phyloP scores from a whole-genome alignment of 2,888 invertebrate genomes.

The Drosophila prostipennis region DNA sequence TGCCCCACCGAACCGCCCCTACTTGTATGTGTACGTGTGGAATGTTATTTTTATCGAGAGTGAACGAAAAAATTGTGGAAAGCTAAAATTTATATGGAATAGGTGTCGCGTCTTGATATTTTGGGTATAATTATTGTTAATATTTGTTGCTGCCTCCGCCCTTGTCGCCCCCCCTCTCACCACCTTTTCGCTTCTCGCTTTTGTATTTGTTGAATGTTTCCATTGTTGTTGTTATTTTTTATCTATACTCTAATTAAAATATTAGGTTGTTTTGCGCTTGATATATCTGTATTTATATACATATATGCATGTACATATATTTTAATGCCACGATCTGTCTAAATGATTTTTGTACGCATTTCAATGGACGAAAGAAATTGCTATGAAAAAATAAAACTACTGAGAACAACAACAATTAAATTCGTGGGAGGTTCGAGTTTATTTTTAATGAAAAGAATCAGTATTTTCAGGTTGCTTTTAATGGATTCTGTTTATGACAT shows the following conservation, averaged over 20 bases:
- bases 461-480: constrained; percentile 48
- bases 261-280: constrained; percentile 63
- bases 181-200: constrained; percentile 12
- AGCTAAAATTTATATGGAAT: constrained; percentile 76
- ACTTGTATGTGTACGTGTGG: constrained; percentile 46
- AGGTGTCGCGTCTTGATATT: constrained; percentile 61
- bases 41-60: constrained; percentile 77
- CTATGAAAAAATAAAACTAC: constrained; percentile 24
- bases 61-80: constrained; percentile 64
- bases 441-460: constrained; percentile 54
- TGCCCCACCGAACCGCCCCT: background rate
- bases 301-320: constrained; percentile 20
- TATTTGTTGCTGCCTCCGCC: constrained; percentile 54
- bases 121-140: constrained; percentile 72
- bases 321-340: constrained; percentile 48
- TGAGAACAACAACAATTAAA: constrained; percentile 43
- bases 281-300: constrained; percentile 35
- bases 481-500: constrained; percentile 31
- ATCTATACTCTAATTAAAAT: constrained; percentile 81
- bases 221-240: constrained; percentile 65
- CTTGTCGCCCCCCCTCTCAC: constrained; percentile 10
- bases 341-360: constrained; percentile 49
- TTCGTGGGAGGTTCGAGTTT: constrained; percentile 71
- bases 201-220: constrained; percentile 26
- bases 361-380: constrained; percentile 53